Conservation (phyloP, 2,113 vertebrate species). For the Ceyx melanurus region DNA sequence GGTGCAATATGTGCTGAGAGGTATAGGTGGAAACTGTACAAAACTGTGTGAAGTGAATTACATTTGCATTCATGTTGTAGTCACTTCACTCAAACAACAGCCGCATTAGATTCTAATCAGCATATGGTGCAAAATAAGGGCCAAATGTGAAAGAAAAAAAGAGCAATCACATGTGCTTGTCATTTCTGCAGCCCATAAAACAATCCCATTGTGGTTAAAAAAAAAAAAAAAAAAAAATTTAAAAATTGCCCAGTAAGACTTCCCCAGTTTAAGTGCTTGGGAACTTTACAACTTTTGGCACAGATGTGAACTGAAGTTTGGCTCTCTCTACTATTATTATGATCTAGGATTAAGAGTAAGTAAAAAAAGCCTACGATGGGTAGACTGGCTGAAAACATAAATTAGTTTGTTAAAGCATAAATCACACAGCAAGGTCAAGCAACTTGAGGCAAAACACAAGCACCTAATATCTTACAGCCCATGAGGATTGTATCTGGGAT, state of each 20-base stretch:
- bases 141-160: not conserved
- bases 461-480: not conserved
- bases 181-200: not conserved
- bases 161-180: not conserved
- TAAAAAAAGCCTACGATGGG: not conserved
- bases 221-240: not conserved
- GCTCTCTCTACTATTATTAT: not conserved
- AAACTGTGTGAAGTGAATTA: not conserved
- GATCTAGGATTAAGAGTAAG: not conserved
- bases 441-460: not conserved
- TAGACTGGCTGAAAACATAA: not conserved
- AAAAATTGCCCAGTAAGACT: not conserved
- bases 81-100: not conserved
- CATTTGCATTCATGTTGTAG: not conserved
- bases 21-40: not conserved
- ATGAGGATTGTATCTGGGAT: not conserved
- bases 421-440: not conserved
- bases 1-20: not conserved
- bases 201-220: not conserved
- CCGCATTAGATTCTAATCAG: not conserved
- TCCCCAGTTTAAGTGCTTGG: not conserved
- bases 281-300: not conserved
- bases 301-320: not conserved
- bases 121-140: rapidly evolving
- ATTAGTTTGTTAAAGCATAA: not conserved